phyloP scores from a whole-genome alignment of 1,140 invertebrate species.

The Episyrphus balteatus region DNA sequence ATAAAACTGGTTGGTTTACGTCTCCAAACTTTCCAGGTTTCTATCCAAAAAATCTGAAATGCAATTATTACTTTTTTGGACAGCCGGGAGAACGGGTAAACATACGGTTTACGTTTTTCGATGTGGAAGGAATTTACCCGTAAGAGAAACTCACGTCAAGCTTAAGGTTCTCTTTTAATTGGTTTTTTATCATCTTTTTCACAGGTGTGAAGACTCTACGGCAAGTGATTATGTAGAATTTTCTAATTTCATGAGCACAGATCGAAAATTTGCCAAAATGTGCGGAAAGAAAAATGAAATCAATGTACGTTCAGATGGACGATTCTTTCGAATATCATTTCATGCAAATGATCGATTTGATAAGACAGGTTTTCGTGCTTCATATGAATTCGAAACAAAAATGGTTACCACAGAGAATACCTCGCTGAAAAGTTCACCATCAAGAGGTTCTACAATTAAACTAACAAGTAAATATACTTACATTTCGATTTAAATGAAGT shows the following conservation, averaged over 20 bases:
- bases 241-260: conserved; percentile 79
- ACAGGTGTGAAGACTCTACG: conserved; percentile 72
- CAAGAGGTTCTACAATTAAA: too few species aligned
- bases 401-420: conserved; percentile 36
- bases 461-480: too few species aligned
- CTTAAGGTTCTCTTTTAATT: neutral
- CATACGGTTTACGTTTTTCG: conserved; percentile 81
- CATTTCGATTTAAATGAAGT: too few species aligned
- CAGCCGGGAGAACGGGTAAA: conserved; percentile 66
- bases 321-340: conserved; percentile 91
- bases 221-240: conserved; percentile 91
- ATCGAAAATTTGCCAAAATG: conserved; percentile 73
- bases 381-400: conserved; percentile 60
- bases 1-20: conserved; percentile 69
- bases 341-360: conserved; percentile 87
- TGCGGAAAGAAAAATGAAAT: conserved; percentile 72
- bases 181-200: neutral
- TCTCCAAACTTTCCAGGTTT: conserved; percentile 88
- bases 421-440: conserved; percentile 22
- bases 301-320: conserved; percentile 74
- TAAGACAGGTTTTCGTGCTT: conserved; percentile 84
- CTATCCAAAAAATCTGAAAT: conserved; percentile 85
- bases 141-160: conserved; percentile 36
- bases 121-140: conserved; percentile 83
- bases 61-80: conserved; percentile 90